Base-by-base conservation (phyloP, 2,797 vertebrate species). In the Sebastolobus altivelis region DNA sequence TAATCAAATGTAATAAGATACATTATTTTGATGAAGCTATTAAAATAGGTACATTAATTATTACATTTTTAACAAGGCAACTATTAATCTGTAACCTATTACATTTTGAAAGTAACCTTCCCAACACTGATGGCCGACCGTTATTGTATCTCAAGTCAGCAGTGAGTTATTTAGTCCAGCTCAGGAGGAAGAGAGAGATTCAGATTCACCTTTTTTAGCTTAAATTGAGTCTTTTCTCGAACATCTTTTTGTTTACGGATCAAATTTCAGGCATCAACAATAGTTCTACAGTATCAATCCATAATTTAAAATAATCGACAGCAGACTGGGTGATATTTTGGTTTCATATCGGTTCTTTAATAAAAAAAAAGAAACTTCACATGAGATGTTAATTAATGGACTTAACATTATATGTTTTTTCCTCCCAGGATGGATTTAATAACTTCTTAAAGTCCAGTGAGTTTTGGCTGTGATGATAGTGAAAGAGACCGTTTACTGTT, bases 301-400 rank as follows among this genome's bases (percentile, higher is more conserved):
- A 33, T 2, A 16, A 2, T 6, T 7, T 27, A 12, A 69, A 85
- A 75, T 60, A 54, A 68, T 0, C 6, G 68, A 73, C 61, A 80
- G 22, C 29, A 33, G 59, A 49, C 31, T 2, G 4, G 16, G 12
- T 0, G 11, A 7, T 11, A 14, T 49, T 75, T 49, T 60, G 22
- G 31, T 62, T 78, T 84, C 60, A 75, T 0, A 8, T 27, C 0
- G 4, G 31, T 37, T 69, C 73, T 90, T 90, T 91, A 90, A 83
- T 83, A 62, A 87, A 84, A 84, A 80, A 74, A 86, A 80, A 71
- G 11, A 75, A 70, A 35, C 43, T 75, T 80, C 2, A 79, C 49
- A 54, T 61, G 25, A 68, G 37, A 75, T 59, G 35, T 46, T 37
- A 7, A 56, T 62, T n/a, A 46, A 58, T 18, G 2, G 46, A 18